Base-by-base conservation (phyloP, 2,797 vertebrate genomes). In the Perodicticus potto region DNA sequence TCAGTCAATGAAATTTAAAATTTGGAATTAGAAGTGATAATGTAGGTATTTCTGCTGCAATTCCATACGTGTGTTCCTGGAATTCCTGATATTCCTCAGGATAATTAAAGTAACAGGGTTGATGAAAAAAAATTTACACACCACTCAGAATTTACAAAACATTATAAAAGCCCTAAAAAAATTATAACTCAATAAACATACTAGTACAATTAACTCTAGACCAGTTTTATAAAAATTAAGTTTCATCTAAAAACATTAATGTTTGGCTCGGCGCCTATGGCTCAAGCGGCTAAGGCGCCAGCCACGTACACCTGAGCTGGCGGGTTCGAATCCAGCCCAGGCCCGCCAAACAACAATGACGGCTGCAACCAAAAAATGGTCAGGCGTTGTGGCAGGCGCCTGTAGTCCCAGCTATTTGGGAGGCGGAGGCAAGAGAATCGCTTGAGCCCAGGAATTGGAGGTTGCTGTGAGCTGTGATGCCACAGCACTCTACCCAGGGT, bases 1-100 rank as follows among this genome's bases (percentile, higher is more conserved):
- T 95, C 59, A 37, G 49, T 65, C 45, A 80, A 74, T 89, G n/a
- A 74, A 85, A 27, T 22, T 80, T 49, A 80, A 65, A 73, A 80
- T 93, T 93, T 55, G 22, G 20, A 81, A 82, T 32, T 86, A 74
- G 55, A 32, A 14, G 25, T 65, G 32, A 91, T 37, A 59, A 67
- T n/a, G 40, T 13, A 84, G 23, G 40, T 92, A 29, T 84, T 83
- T 77, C 20, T 69, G 23, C 45, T 40, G 1, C 55, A 70, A 74
- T 57, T 45, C 34, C 59, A 77, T 88, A 22, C 3, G 23, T 5
- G 2, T 5, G 5, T 65, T 90, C 22, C n/a, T 53, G 40, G 69
- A 86, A 86, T 27, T 70, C 43, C 19, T 17, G 34, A 84, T 25
- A 65, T 78, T 49, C 70, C 92, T 23, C 23, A 61, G n/a, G 29